Percentiles rank a stretch among this genome's conserved stretches.
Conservation (phyloP, 2,888 invertebrate species). For the Cheilosia pagana region DNA sequence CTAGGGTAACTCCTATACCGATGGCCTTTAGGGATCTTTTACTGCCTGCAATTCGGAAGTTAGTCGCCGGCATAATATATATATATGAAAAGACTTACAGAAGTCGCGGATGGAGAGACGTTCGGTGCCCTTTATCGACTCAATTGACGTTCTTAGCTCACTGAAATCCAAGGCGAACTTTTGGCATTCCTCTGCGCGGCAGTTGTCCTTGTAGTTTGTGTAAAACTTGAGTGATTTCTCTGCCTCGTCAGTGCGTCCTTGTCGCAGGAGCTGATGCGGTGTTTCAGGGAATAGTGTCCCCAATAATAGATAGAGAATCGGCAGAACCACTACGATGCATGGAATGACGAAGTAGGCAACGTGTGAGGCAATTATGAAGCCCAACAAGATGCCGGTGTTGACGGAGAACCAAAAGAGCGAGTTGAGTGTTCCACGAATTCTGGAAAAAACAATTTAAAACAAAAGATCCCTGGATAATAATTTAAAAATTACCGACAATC, state of each 20-base stretch:
- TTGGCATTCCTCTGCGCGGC: conserved; percentile 76
- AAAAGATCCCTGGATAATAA: neutral
- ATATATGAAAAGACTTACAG: conserved; percentile 76
- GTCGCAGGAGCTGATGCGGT: conserved; percentile 78
- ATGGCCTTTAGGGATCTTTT: conserved; percentile 78
- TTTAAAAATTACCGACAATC: conserved; percentile 79
- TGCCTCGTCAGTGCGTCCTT: conserved; percentile 76
- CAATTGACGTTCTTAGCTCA: conserved; percentile 77
- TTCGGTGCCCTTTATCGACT: conserved; percentile 54
- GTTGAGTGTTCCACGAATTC: conserved; percentile 80
- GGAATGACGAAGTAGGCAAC: conserved; percentile 80
- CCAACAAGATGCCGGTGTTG: conserved; percentile 80
- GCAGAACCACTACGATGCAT: conserved; percentile 78
- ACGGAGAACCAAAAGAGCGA: conserved; percentile 80
- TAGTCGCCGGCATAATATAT: neutral
- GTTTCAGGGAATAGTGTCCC: conserved; percentile 80
- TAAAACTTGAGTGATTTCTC: conserved; percentile 80
- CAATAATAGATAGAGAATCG: conserved; percentile 78
- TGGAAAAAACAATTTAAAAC: conserved; percentile 46
- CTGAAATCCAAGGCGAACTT: conserved; percentile 77
- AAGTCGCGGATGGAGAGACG: conserved; percentile 77
- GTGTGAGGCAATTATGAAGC: conserved; percentile 79
- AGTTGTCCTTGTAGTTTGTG: conserved; percentile 76
- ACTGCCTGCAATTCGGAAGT: conserved; percentile 76
- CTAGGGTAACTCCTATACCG: conserved; percentile 76